phyloP scores from a whole-genome alignment of 2,797 vertebrate species.

The Neostethus bicornis region DNA sequence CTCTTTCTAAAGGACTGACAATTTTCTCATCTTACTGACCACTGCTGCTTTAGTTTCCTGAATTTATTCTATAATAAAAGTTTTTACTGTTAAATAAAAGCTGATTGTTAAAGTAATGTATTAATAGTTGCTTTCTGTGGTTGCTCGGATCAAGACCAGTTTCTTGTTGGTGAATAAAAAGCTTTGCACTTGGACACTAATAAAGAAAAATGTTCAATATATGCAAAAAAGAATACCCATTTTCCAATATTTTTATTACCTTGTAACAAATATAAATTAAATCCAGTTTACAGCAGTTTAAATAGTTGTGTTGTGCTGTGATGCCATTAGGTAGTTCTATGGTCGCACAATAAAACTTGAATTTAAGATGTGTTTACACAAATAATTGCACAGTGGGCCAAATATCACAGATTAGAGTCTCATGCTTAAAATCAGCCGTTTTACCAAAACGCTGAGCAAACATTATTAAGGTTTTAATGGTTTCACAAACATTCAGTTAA shows the following conservation, averaged over 20 bases:
- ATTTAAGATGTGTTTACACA: conserved; percentile 45
- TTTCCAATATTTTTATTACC: conserved; percentile 48
- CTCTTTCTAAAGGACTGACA: conserved; percentile 49
- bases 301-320: conserved; percentile 24
- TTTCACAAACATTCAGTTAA: conserved; percentile 18
- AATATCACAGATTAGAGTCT: conserved; percentile 2
- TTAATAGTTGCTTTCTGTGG: no score
- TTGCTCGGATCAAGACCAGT: no score
- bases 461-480: conserved; percentile 18
- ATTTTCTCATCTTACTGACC: conserved; percentile 40
- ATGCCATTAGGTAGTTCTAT: conserved; percentile 36
- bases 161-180: conserved; percentile 3
- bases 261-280: conserved; percentile 56
- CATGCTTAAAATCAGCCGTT: conserved; percentile 23
- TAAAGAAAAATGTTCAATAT: background rate
- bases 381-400: conserved; percentile 15
- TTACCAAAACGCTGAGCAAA: conserved; percentile 27
- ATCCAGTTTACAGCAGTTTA: conserved; percentile 41
- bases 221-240: background rate
- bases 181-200: background rate
- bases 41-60: conserved; percentile 57
- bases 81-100: conserved; percentile 93
- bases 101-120: conserved; percentile 68
- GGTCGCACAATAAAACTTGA: conserved; percentile 40
- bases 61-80: conserved; percentile 71